phyloP scores from a whole-genome alignment of 2,888 invertebrate genomes.

The Smittia sp. region DNA sequence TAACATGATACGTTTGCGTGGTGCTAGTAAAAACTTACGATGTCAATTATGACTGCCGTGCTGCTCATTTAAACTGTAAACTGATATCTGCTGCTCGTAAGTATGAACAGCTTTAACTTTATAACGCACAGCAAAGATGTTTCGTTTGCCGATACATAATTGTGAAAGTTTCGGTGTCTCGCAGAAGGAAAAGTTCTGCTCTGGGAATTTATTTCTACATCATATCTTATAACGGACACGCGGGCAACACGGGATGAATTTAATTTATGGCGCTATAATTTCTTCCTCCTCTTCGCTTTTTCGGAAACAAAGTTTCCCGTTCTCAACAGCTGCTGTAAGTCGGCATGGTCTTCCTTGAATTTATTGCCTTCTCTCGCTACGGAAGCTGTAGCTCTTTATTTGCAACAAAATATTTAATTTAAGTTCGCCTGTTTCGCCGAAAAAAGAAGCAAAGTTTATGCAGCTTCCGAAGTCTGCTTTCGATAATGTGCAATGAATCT shows the following conservation, averaged over 20 bases:
- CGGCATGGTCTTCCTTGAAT: slow-evolving; percentile 23
- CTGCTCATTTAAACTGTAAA: slow-evolving; percentile 1
- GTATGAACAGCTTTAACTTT: no score
- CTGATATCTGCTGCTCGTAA: background rate
- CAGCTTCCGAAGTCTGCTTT: slow-evolving; percentile 8
- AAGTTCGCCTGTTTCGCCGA: slow-evolving; percentile 1
- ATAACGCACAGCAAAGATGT: background rate
- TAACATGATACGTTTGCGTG: slow-evolving; percentile 12
- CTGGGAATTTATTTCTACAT: background rate
- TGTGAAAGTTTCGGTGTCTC: background rate
- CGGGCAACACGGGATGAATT: background rate
- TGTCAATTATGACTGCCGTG: slow-evolving; percentile 23
- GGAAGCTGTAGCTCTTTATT: background rate
- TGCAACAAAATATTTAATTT: slow-evolving; percentile 25
- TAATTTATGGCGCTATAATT: slow-evolving; percentile 1
- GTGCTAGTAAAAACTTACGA: background rate
- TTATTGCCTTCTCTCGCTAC: slow-evolving; percentile 16
- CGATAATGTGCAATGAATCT: slow-evolving; percentile 31
- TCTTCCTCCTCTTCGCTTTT: background rate
- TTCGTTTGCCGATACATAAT: background rate
- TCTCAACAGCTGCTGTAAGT: background rate
- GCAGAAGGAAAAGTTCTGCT: background rate
- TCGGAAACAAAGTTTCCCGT: background rate
- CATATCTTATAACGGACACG: background rate
- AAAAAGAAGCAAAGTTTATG: background rate